Conservation (phyloP, 1,140 invertebrate genomes). For the Carposina sasakii region DNA sequence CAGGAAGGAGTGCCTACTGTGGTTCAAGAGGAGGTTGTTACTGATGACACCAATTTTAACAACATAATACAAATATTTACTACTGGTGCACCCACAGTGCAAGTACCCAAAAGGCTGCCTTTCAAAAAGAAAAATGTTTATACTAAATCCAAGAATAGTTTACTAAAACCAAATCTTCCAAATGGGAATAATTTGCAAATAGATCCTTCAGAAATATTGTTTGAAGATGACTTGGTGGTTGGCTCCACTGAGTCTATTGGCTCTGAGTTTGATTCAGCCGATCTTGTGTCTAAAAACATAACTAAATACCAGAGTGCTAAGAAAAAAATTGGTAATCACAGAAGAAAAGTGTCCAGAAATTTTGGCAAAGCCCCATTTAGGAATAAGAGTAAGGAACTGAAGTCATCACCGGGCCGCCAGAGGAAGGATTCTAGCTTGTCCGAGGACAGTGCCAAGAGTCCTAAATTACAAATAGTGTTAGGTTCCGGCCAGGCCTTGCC, state of each 20-base stretch:
- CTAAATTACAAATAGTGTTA: slow-evolving; percentile 67
- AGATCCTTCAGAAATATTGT: slow-evolving; percentile 45
- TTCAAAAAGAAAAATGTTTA: slow-evolving; percentile 34
- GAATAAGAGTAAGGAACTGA: slow-evolving; percentile 45
- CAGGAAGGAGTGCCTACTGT: slow-evolving; percentile 37
- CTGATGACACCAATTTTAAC: slow-evolving; percentile 64
- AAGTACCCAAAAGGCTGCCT: slow-evolving; percentile 30
- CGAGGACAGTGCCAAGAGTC: slow-evolving; percentile 51
- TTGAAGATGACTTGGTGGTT: slow-evolving; percentile 47
- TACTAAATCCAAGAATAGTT: slow-evolving; percentile 29
- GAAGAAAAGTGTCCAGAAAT: slow-evolving; percentile 48
- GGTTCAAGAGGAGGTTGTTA: slow-evolving; percentile 55
- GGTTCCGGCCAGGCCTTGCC: slow-evolving; percentile 69
- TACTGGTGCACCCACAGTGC: slow-evolving; percentile 69
- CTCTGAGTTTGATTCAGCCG: slow-evolving; percentile 31
- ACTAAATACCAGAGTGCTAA: slow-evolving; percentile 39
- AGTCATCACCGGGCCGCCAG: slow-evolving; percentile 42
- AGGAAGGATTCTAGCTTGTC: slow-evolving; percentile 45
- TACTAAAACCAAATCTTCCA: slow-evolving; percentile 23
- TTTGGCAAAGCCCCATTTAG: slow-evolving; percentile 39
- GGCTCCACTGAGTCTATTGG: slow-evolving; percentile 47
- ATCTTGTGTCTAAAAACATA: slow-evolving; percentile 35
- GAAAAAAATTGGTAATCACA: slow-evolving; percentile 59
- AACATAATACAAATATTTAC: slow-evolving; percentile 72
- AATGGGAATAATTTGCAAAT: slow-evolving; percentile 24